Base-by-base conservation (phyloP, 2,888 invertebrate species). In the Vanessa cardui region DNA sequence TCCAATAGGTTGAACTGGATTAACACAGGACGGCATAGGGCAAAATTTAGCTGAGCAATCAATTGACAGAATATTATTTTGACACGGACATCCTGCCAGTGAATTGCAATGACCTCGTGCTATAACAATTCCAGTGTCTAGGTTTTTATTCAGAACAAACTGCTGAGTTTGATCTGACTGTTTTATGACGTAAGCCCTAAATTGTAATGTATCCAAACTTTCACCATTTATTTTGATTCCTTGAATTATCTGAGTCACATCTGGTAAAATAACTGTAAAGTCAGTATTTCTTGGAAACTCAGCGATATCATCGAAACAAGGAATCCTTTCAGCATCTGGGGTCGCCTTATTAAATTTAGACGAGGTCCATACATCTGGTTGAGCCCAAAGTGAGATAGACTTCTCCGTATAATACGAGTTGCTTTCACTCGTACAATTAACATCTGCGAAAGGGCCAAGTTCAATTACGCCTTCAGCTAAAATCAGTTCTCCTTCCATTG, bases 271-370 rank as follows among this genome's bases (percentile, higher is more conserved):
- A 3, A 91, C 73, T 0, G 83, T 81, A 21, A 86, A 88, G 60
- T 80, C 81, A 0, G 81, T 73, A 46, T 83, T 77, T 9, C 49
- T 46, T 0, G 92, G 88, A 68, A 93, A 91, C 33, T 83, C 78
- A 0, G 92, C 93, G 7, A 80, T 74, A 69, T 94, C 94, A 56
- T 90, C 84, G 21, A 77, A 83, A 70, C 94, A 94, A 0, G 94
- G 94, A 1, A 93, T 73, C 72, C 89, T 84, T 69, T 94, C 93
- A 0, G 87, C 80, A 73, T 94, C 91, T 0, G 94, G 94, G 6
- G 93, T 88, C 1, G 94, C 94, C 69, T 86, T 83, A 68, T 88
- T 93, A 60, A 89, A 88, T 56, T 77, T 83, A 1, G 83, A 72
- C 0, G 88, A 89, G 18, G 79, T 83, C 94, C 94, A 94, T 16